Base-by-base conservation (phyloP, 2,888 invertebrate species). In the Drosophila ezoana region DNA sequence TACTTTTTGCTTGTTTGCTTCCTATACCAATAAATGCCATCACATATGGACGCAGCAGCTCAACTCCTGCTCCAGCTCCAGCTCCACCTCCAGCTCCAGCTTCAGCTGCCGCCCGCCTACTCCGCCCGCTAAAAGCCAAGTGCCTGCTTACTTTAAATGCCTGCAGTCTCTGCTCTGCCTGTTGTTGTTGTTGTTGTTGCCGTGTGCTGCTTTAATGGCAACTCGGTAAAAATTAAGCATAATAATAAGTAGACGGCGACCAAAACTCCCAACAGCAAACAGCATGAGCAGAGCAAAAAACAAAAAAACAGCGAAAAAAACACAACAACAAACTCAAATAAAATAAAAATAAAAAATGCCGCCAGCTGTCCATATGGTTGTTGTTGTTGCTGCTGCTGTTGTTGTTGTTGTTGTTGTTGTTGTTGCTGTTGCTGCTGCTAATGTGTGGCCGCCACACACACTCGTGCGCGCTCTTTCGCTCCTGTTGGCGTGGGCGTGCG, bases 201-300 rank as follows among this genome's bases (percentile, higher is more conserved):
- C 58, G 73, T 74, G 74, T 67, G 68, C 52, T 76, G 47, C 73
- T 76, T 85, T 81, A 85, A 82, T 74, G 62, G 69, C 68, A 74
- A 33, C 77, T 72, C 56, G 65, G 59, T 62, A 75, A 77, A 81
- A 85, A 81, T 81, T 81, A 85, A 81, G 86, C 86, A 82, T 82
- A 80, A 81, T 85, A 81, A 77, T 81, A 81, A 82, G 81, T 79
- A 84, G 85, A 84, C 72, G 77, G 62, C 82, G 69, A 72, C 51
- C 67, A 65, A 79, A 79, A 83, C 74, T 83, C 63, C 81, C 71
- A 84, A 63, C 69, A 77, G 75, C 71, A 72, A 69, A 76, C 70
- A 61, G 58, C 56, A 63, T 45, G 64, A 51, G 63, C 28, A 41
- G 40, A 61, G 49, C 51, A 41, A 49, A 40, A 37, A 47, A 32